phyloP scores from a whole-genome alignment of 1,140 invertebrate genomes.

The Lethrus apterus region DNA sequence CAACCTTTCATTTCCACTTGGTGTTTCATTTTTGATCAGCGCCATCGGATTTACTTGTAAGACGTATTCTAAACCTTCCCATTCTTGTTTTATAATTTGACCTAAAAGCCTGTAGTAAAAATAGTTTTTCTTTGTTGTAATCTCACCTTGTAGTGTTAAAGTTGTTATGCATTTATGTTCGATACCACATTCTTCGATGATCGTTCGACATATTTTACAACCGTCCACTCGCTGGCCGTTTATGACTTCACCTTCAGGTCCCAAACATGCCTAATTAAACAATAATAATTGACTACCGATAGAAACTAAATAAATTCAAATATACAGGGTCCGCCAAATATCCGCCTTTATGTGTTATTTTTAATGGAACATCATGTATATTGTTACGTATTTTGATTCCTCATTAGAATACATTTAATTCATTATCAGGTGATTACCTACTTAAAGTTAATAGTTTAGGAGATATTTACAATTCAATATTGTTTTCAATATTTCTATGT shows the following conservation, averaged over 20 bases:
- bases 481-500: too few relatives aligned
- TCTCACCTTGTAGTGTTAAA: constrained; percentile 42
- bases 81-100: constrained; percentile 47
- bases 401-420: too few relatives aligned
- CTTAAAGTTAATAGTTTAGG: too few relatives aligned
- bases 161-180: constrained; percentile 44
- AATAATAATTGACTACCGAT: too few relatives aligned
- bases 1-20: constrained; percentile 33
- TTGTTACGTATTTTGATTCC: too few relatives aligned
- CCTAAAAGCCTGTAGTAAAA: constrained; percentile 31
- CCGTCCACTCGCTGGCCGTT: constrained; percentile 44
- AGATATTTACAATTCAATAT: too few relatives aligned
- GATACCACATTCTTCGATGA: constrained; percentile 46
- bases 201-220: constrained; percentile 47
- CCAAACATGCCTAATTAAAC: constrained; percentile 35
- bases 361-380: too few relatives aligned
- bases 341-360: too few relatives aligned
- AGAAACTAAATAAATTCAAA: too few relatives aligned
- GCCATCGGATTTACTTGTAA: constrained; percentile 48
- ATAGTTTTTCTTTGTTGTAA: neutral
- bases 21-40: constrained; percentile 39
- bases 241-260: constrained; percentile 43
- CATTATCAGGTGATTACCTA: too few relatives aligned
- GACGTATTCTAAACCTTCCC: constrained; percentile 47
- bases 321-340: too few relatives aligned